Evolutionary conservation across 1,140 invertebrate species (phyloP).

Genomic region (Magallana angulata): DNA sequence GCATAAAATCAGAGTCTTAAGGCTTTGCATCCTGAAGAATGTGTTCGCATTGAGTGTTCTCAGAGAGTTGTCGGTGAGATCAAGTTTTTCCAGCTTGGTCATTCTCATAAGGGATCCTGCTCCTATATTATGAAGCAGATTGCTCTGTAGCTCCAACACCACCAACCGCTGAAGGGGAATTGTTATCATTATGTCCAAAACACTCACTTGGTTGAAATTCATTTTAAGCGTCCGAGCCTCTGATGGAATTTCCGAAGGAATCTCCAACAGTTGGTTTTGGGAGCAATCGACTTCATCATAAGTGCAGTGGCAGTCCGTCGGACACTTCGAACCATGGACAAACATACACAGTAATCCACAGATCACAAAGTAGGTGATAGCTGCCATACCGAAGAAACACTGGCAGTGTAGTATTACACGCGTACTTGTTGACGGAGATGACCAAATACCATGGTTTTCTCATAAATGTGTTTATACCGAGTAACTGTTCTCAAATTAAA

Average conservation of each 20-base stretch:
- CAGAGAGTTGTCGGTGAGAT: conserved; percentile 84
- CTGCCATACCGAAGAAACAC: neutral
- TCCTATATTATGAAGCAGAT: conserved; percentile 61
- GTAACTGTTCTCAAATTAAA: conserved; percentile 19
- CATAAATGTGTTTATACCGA: neutral
- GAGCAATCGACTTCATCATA: conserved; percentile 30
- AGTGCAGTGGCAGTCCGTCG: conserved; percentile 15
- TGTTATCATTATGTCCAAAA: conserved; percentile 40
- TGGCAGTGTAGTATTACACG: neutral
- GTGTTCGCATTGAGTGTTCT: conserved; percentile 25
- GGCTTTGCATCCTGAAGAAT: conserved; percentile 19
- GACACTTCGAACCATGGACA: conserved; percentile 5
- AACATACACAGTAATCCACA: neutral
- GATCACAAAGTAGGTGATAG: neutral
- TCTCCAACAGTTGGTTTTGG: neutral
- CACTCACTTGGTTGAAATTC: conserved; percentile 33
- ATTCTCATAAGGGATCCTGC: conserved; percentile 71
- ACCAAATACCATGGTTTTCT: neutral
- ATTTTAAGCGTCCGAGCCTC: conserved; percentile 11
- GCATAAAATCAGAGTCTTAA: conserved; percentile 6
- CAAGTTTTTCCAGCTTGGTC: conserved; percentile 75
- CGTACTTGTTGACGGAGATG: neutral
- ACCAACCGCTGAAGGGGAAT: conserved; percentile 46
- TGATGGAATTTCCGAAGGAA: conserved; percentile 23
- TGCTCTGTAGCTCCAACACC: conserved; percentile 56